Conservation (phyloP, 2,113 vertebrate genomes). For the Puma concolor region DNA sequence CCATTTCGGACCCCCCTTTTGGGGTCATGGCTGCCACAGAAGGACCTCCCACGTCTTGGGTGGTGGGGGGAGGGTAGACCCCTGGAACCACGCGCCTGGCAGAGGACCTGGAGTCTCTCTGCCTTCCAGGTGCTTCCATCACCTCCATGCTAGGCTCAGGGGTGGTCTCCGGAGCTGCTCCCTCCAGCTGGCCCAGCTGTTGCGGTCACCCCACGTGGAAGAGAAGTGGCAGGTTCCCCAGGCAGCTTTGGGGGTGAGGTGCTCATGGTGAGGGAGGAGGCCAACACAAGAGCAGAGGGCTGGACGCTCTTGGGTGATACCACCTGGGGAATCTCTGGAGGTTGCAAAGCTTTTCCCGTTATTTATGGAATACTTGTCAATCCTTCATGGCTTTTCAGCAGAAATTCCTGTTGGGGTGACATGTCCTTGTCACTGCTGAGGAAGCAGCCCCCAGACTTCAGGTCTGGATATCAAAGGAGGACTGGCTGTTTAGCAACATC, state of each 20-base stretch:
- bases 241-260: not conserved
- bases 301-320: not conserved
- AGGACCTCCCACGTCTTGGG: too few relatives aligned
- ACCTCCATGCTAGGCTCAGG: not conserved
- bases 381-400: not conserved
- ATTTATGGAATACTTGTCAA: not conserved
- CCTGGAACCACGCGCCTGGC: not conserved
- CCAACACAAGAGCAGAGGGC: not conserved
- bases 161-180: not conserved
- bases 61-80: not conserved
- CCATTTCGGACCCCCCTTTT: fast-evolving
- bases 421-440: fast-evolving
- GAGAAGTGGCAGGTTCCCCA: not conserved
- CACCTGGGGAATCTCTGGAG: not conserved
- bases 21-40: fast-evolving
- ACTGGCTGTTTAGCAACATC: not conserved
- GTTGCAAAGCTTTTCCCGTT: not conserved
- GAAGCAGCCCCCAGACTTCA: not conserved
- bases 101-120: not conserved
- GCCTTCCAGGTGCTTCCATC: fast-evolving
- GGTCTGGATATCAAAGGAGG: not conserved
- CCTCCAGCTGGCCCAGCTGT: not conserved
- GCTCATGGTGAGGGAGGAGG: not conserved
- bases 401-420: not conserved
- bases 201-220: fast-evolving